Percentiles rank a stretch among this genome's conserved stretches.
Conservation (phyloP, 2,797 vertebrate species). For the Darevskia mixta region DNA sequence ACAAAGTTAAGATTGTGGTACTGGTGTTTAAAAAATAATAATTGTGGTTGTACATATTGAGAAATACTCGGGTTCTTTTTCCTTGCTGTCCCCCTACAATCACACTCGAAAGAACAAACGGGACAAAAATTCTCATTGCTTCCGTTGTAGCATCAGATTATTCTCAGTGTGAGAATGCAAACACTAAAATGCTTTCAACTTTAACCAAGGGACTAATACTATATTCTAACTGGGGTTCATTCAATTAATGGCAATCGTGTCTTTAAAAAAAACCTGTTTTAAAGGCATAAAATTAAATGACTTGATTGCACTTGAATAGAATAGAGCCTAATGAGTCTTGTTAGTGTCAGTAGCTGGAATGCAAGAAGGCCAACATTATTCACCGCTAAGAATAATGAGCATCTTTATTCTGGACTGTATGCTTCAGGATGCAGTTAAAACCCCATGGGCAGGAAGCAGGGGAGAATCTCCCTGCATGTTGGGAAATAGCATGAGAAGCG, state of each 20-base stretch:
- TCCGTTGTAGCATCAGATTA: neutral
- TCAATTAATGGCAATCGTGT: neutral
- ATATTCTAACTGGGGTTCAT: neutral
- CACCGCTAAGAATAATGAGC: neutral
- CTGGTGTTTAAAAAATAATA: conserved; percentile 34
- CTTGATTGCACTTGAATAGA: neutral
- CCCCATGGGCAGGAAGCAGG: neutral
- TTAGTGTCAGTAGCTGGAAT: neutral
- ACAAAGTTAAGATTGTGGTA: conserved; percentile 54
- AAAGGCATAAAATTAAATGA: neutral
- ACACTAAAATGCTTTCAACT: neutral
- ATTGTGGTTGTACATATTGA: conserved; percentile 40
- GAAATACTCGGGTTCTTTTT: conserved; percentile 39
- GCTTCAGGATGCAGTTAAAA: neutral
- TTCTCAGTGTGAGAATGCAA: neutral
- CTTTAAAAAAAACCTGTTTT: neutral
- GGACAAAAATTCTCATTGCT: neutral
- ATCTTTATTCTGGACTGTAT: neutral
- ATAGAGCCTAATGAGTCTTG: neutral
- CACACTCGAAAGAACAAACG: neutral
- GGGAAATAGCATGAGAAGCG: neutral
- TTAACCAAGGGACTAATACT: neutral
- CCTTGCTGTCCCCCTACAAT: conserved; percentile 34
- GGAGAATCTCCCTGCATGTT: neutral
- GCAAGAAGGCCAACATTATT: neutral